Evolutionary conservation across 2,797 vertebrate genomes (phyloP).

Genomic region (Lacerta agilis): DNA sequence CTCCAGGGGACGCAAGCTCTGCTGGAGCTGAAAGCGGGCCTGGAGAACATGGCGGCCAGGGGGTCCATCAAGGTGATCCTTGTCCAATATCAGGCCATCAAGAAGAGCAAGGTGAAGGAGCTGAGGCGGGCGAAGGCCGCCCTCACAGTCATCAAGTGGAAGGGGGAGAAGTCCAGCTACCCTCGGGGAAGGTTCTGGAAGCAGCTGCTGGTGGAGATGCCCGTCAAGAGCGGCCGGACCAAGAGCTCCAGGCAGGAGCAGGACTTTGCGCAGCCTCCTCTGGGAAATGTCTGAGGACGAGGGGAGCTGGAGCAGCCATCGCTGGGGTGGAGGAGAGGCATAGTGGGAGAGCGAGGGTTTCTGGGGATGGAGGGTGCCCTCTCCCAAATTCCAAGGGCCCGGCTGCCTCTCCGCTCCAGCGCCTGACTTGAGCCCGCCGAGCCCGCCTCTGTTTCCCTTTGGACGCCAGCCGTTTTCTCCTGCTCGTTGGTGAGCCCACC

Average conservation of each 20-base stretch:
- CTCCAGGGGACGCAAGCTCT: constrained; percentile 91
- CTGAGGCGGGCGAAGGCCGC: constrained; percentile 86
- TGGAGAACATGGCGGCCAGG: constrained; percentile 89
- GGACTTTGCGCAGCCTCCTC: constrained; percentile 58
- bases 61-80: constrained; percentile 92
- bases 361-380: not conserved
- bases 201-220: constrained; percentile 89
- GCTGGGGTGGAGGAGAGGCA: not conserved
- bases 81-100: constrained; percentile 89
- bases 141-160: constrained; percentile 90
- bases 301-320: not conserved
- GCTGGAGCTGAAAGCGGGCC: constrained; percentile 94
- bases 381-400: constrained; percentile 15
- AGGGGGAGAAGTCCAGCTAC: constrained; percentile 89
- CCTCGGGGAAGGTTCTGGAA: constrained; percentile 93
- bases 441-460: not conserved
- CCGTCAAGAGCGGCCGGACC: constrained; percentile 76
- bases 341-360: not conserved
- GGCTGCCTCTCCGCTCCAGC: not conserved
- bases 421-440: not conserved
- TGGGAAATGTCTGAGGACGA: constrained; percentile 64
- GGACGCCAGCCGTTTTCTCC: no score
- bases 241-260: constrained; percentile 58
- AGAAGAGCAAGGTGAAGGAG: constrained; percentile 87
- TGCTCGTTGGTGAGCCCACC: not conserved